Evolutionary conservation across 2,797 vertebrate genomes (phyloP).

Genomic region (Harpagifer antarcticus): DNA sequence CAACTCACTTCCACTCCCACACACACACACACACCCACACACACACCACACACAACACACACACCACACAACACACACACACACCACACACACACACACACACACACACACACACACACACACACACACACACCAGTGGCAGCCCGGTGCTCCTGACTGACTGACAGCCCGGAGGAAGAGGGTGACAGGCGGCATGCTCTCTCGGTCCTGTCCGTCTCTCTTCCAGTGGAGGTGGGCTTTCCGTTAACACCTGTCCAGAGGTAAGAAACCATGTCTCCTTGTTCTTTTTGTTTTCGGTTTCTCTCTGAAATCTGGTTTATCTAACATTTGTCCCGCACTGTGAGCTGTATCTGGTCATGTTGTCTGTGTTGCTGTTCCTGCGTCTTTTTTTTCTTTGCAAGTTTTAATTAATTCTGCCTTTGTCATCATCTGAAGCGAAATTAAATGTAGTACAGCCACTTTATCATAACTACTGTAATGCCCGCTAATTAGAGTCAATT

Average conservation of each 20-base stretch:
- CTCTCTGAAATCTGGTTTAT: background rate
- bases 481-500: slow-evolving; percentile 18
- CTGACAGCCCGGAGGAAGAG: slow-evolving; percentile 63
- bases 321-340: slow-evolving; percentile 25
- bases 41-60: too few species aligned
- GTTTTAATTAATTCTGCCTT: background rate
- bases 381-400: background rate
- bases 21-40: too few species aligned
- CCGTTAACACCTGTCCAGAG: slow-evolving; percentile 46
- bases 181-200: slow-evolving; percentile 47
- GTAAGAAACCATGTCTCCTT: slow-evolving; percentile 17
- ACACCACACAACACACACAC: too few species aligned
- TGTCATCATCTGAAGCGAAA: background rate
- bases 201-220: slow-evolving; percentile 50
- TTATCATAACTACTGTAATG: background rate
- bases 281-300: background rate
- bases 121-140: slow-evolving; percentile 33
- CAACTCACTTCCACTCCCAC: too few species aligned
- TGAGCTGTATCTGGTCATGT: slow-evolving; percentile 21
- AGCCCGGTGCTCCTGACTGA: slow-evolving; percentile 66
- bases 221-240: slow-evolving; percentile 33
- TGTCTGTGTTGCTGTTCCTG: background rate
- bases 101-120: slow-evolving; percentile 21
- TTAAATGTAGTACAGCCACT: background rate
- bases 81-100: too few species aligned